A percentile compares a stretch with the other conserved stretches of the same genome.
Conservation (phyloP, 2,113 vertebrate genomes). For the Microtus montanus region DNA sequence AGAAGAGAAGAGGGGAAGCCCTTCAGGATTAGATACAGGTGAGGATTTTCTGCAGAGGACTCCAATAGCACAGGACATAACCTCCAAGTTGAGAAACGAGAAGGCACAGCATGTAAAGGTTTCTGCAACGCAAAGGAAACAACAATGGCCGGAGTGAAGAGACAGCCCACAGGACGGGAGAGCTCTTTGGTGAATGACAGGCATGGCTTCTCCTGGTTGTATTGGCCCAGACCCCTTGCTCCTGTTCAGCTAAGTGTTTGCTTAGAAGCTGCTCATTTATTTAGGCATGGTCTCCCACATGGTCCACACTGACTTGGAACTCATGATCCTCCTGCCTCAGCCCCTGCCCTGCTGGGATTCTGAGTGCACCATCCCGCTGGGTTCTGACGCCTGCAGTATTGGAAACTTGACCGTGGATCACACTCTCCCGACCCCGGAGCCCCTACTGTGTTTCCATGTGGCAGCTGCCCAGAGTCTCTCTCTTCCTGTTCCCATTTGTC, state of each 20-base stretch:
- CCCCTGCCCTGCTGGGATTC: background rate
- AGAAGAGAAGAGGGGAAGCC: background rate
- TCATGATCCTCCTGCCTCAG: background rate
- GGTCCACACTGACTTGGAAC: background rate
- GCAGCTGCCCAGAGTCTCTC: background rate
- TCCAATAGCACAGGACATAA: background rate
- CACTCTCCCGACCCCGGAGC: fast-evolving
- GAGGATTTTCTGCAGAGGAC: background rate
- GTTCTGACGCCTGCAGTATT: background rate
- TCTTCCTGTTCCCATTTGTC: background rate
- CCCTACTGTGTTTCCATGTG: background rate
- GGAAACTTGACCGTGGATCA: background rate
- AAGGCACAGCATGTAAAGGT: background rate
- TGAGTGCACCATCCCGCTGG: too few relatives aligned
- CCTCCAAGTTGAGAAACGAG: background rate
- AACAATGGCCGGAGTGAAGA: background rate
- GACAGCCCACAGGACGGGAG: background rate
- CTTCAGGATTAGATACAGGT: background rate
- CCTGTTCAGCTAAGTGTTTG: background rate
- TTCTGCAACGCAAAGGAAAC: background rate
- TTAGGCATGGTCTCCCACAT: background rate
- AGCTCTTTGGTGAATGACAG: background rate
- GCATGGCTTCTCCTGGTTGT: background rate
- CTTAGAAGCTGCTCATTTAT: background rate
- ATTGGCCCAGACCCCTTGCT: background rate